A percentile compares a stretch with the other conserved stretches of the same genome.
phyloP scores from a whole-genome alignment of 2,888 invertebrate species.

The Rotaria magnacalcarata region DNA sequence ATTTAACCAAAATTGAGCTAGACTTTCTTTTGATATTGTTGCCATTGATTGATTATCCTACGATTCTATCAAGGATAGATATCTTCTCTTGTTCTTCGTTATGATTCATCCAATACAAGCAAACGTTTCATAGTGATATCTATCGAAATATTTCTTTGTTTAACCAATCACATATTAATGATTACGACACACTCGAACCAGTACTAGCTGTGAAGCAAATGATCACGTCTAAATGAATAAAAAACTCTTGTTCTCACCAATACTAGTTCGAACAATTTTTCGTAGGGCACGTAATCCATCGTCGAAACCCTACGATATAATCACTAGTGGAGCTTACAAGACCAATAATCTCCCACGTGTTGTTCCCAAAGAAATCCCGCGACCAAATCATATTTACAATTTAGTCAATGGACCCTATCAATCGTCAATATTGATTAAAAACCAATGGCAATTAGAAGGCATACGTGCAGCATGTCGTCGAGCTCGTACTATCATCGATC shows the following conservation, averaged over 20 bases:
- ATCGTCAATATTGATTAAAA: neutral
- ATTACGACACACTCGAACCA: neutral
- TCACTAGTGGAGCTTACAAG: neutral
- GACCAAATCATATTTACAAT: constrained; percentile 18
- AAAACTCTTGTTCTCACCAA: neutral
- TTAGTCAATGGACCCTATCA: neutral
- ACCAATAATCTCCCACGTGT: neutral
- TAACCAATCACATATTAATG: neutral
- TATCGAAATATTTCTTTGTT: neutral
- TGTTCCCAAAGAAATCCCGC: constrained; percentile 12
- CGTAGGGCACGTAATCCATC: neutral
- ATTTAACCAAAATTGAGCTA: neutral
- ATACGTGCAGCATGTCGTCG: constrained; percentile 20
- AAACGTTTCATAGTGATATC: neutral
- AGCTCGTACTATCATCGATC: neutral
- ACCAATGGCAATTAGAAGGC: constrained; percentile 35
- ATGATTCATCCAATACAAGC: neutral
- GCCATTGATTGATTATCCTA: neutral
- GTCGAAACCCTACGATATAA: neutral
- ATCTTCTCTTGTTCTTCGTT: neutral
- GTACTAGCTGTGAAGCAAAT: neutral
- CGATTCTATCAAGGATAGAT: neutral
- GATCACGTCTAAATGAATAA: neutral
- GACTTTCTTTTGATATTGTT: neutral
- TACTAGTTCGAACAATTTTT: neutral